Conservation (phyloP, 2,888 invertebrate species). For the Stomorhina lunata region DNA sequence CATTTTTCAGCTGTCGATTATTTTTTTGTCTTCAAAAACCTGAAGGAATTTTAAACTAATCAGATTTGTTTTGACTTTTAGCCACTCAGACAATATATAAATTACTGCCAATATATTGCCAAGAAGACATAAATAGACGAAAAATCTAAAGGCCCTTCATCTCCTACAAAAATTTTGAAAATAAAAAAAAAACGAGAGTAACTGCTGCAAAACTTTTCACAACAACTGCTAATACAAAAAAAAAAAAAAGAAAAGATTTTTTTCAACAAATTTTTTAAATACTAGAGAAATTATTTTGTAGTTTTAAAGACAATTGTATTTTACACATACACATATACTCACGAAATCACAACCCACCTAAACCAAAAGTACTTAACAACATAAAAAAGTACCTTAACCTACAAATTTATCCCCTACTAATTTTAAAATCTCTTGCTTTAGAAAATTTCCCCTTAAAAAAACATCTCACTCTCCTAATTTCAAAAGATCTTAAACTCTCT, state of each 20-base stretch:
- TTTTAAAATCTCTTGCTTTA: not conserved
- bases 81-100: constrained; percentile 14
- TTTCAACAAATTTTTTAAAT: constrained; percentile 16
- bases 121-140: constrained; percentile 24
- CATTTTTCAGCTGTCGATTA: constrained; percentile 19
- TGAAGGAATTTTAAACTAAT: not conserved
- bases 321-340: constrained; percentile 31
- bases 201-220: constrained; percentile 8
- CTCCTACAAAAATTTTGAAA: not conserved
- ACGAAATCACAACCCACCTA: not conserved
- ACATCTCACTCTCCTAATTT: not conserved
- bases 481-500: too few species aligned
- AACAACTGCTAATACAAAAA: constrained; percentile 33
- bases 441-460: constrained; percentile 30
- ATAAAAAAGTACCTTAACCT: constrained; percentile 34
- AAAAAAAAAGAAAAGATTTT: constrained; percentile 47
- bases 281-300: constrained; percentile 32
- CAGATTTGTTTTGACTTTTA: constrained; percentile 6
- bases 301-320: constrained; percentile 54
- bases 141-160: constrained; percentile 18
- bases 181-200: constrained; percentile 18
- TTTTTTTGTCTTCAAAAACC: not conserved
- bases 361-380: constrained; percentile 3
- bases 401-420: constrained; percentile 30
- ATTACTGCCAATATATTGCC: constrained; percentile 22